Conservation (phyloP, 2,797 vertebrate species). For the Anolis apletophallus region DNA sequence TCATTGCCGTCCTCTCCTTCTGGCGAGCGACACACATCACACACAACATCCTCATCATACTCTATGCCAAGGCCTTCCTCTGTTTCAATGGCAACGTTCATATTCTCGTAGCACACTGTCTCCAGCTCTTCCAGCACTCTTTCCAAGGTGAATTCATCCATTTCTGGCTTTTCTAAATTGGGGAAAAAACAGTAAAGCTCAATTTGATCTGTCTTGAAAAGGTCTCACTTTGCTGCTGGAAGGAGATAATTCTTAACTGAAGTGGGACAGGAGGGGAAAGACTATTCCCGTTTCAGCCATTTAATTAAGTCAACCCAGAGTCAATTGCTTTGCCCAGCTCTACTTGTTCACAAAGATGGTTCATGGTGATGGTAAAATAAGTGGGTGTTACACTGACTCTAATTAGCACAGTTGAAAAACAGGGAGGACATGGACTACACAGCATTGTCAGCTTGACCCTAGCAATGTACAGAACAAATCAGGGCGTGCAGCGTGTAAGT, state of each 20-base stretch:
- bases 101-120: slow-evolving; percentile 90
- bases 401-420: not conserved
- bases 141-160: slow-evolving; percentile 94
- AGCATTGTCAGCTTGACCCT: not conserved
- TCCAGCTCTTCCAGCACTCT: slow-evolving; percentile 92
- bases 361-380: not conserved
- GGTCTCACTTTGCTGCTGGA: not conserved
- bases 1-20: slow-evolving; percentile 97
- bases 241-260: not conserved
- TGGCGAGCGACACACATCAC: slow-evolving; percentile 94
- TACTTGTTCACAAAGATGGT: not conserved
- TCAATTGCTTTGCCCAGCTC: not conserved
- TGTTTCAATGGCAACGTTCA: slow-evolving; percentile 91
- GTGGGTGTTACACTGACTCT: not conserved
- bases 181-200: slow-evolving; percentile 33
- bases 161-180: slow-evolving; percentile 85
- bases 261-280: not conserved
- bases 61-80: slow-evolving; percentile 96
- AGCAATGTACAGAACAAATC: not conserved
- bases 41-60: slow-evolving; percentile 96
- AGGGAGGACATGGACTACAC: not conserved
- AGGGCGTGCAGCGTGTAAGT: not conserved
- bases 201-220: not conserved
- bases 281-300: not conserved
- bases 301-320: not conserved